A percentile compares a stretch with the other conserved stretches of the same genome.
Evolutionary conservation across 2,113 vertebrate genomes (phyloP).

Genomic region (Sigmodon hispidus): DNA sequence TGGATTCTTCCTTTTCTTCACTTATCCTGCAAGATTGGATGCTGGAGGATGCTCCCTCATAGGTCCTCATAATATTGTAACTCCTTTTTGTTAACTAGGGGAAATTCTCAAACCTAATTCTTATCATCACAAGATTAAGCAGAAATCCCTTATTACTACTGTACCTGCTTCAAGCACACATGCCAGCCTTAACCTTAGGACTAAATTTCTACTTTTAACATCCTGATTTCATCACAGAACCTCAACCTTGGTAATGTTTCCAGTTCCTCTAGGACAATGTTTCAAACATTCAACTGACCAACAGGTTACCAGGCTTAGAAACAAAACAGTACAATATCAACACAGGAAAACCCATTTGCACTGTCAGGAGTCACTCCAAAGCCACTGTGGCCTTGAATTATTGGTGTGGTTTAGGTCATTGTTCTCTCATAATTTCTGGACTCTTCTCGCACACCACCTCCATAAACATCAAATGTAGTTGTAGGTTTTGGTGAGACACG

Average conservation of each 20-base stretch:
- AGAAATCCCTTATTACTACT: not conserved
- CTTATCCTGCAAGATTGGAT: not conserved
- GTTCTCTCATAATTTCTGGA: not conserved
- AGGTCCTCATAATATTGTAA: not conserved
- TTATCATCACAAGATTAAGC: not conserved
- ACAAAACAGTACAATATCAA: not conserved
- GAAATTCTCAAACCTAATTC: not conserved
- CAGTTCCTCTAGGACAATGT: not conserved
- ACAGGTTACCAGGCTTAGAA: not conserved
- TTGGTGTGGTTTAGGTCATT: not conserved
- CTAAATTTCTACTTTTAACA: not conserved
- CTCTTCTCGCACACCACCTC: not conserved
- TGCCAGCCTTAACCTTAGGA: not conserved
- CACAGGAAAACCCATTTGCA: not conserved
- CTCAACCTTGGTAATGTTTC: not conserved
- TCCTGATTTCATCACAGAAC: not conserved
- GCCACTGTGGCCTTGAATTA: conserved; percentile 13
- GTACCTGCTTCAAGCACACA: not conserved
- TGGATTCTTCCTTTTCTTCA: not conserved
- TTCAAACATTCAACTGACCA: not conserved
- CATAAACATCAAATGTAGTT: not conserved
- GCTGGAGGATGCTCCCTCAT: not conserved
- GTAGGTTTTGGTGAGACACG: not conserved
- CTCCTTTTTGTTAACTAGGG: not conserved
- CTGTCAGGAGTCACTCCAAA: not conserved